Evolutionary conservation across 2,888 invertebrate genomes (phyloP).

Genomic region (Idaea biselata): DNA sequence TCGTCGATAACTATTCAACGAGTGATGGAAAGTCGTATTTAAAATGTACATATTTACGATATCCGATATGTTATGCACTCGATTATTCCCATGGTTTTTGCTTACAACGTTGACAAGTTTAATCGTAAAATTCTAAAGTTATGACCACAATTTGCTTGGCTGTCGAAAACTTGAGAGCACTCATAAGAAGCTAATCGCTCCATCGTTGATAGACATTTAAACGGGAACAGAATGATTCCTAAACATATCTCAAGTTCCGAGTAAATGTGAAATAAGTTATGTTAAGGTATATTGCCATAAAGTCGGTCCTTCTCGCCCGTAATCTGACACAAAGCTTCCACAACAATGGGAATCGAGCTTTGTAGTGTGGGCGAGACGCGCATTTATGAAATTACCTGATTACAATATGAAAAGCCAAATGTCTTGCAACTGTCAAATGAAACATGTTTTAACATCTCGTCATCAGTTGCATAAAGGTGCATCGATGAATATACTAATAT

Average conservation of each 20-base stretch:
- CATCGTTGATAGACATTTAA: conserved; percentile 21
- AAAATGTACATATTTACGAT: conserved; percentile 51
- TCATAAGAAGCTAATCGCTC: conserved; percentile 16
- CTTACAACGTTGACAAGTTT: conserved; percentile 48
- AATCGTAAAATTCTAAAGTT: conserved; percentile 50
- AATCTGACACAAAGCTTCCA: conserved; percentile 52
- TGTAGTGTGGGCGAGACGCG: conserved; percentile 52
- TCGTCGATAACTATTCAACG: conserved; percentile 5
- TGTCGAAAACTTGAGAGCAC: conserved; percentile 13
- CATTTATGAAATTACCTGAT: conserved; percentile 47
- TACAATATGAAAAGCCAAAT: conserved; percentile 29
- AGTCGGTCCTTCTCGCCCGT: conserved; percentile 31
- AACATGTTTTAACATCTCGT: conserved; percentile 1
- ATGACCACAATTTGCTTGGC: conserved; percentile 24
- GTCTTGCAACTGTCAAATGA: conserved; percentile 7
- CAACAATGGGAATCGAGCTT: conserved; percentile 47
- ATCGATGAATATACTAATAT: conserved; percentile 2
- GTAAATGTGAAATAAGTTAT: conserved; percentile 24
- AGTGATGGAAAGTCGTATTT: conserved; percentile 31
- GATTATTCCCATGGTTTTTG: conserved; percentile 43
- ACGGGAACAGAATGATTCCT: conserved; percentile 15
- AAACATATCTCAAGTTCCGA: conserved; percentile 15
- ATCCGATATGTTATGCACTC: conserved; percentile 44
- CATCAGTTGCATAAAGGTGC: conserved; percentile 2
- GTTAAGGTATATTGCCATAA: conserved; percentile 23